A percentile compares a stretch with the other conserved stretches of the same genome.
Evolutionary conservation across 92 coral and sea anemone genomes (phyloP).

Genomic region (Galaxea fascicularis): DNA sequence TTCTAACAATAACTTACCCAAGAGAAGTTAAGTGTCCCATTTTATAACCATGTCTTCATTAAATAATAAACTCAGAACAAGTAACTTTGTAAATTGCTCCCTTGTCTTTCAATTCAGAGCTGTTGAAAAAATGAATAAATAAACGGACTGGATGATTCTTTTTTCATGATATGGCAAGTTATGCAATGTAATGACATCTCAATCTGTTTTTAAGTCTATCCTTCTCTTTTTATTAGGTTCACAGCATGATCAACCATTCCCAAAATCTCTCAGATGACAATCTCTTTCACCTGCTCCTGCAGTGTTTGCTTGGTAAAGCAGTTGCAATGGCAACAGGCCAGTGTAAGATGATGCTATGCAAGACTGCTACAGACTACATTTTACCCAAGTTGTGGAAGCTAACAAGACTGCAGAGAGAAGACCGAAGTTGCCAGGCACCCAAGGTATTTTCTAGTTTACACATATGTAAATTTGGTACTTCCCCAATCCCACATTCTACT

Average conservation of each 20-base stretch:
- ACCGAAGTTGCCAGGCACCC: neutral
- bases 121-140: no score
- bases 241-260: constrained; percentile 45
- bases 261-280: constrained; percentile 30
- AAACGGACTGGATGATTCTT: no score
- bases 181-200: no score
- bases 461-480: no score
- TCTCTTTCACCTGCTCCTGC: constrained; percentile 49
- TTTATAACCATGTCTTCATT: no score
- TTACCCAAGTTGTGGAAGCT: constrained; percentile 52
- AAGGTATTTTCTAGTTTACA: constrained; percentile 37
- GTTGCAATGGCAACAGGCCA: constrained; percentile 64
- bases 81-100: no score
- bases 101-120: no score
- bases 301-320: constrained; percentile 63
- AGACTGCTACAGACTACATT: constrained; percentile 36
- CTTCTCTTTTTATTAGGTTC: constrained; percentile 40
- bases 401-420: constrained; percentile 46
- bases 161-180: no score
- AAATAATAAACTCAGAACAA: no score
- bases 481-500: no score
- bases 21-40: no score
- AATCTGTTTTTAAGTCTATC: neutral
- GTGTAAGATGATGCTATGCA: constrained; percentile 44
- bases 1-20: no score